Evolutionary conservation across 2,888 invertebrate species (phyloP), one percentile per base, ranked within the genome.

Genomic region (Cryptocheilus praepositus): DNA sequence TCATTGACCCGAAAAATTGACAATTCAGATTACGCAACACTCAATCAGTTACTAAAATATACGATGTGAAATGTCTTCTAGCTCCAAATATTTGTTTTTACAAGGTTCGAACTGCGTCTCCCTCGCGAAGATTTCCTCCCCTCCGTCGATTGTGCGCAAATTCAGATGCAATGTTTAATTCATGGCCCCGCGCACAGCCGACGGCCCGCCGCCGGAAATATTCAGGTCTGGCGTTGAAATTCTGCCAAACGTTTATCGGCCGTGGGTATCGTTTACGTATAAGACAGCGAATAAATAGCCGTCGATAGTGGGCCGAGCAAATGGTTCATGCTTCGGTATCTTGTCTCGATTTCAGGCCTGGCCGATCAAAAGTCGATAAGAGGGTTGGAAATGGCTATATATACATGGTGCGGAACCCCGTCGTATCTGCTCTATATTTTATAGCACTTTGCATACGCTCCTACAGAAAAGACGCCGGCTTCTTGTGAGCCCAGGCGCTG

Each of bases 361-460:
- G 67, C 36, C 45, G 72, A 77, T 77, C 77, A 72, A 68, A 77
- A 64, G 62, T 58, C 63, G 71, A 70, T 74, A 55, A 54, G 62
- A 19, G 21, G 46, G 15, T 16, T 5, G 61, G 19, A 15, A 3
- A 45, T 36, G 51, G 15, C 18, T 5, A 16, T 16, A 49, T 18
- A 49, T 18, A 49, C 15, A n/a, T 16, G 45, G 7, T 16, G 45
- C 45, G 51, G 11, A 8, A 1, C 18, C 45, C 36, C 36, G 8
- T 52, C 56, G 45, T 65, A 58, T 63, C 63, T n/a, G 49, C 36
- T 73, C 67, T 53, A 58, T 71, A 65, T 68, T 61, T 61, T 68
- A 59, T 66, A 55, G 57, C 65, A 64, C 64, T 64, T 67, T 71
- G 67, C 67, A 67, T 67, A 19, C 44, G 51, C 64, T 18, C 19